A percentile compares a stretch with the other conserved stretches of the same genome.
Evolutionary conservation across 2,888 invertebrate genomes (phyloP).

Genomic region (Dendrolimus pini): DNA sequence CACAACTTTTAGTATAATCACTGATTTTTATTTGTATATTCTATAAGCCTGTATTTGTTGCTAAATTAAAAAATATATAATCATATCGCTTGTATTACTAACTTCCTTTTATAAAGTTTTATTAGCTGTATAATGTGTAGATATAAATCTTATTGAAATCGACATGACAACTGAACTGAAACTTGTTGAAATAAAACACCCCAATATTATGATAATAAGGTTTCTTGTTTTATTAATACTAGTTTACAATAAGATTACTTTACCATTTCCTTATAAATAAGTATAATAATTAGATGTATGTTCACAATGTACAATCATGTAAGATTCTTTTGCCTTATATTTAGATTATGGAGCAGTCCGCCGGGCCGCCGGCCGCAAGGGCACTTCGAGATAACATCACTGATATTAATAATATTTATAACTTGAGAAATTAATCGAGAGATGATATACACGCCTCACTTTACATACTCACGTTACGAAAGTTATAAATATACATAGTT

Average conservation of each 20-base stretch:
- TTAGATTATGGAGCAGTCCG: conserved; percentile 67
- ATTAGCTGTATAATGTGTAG: no score
- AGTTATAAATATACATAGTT: no score
- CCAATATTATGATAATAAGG: conserved; percentile 73
- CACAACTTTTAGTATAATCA: no score
- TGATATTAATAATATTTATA: conserved; percentile 15
- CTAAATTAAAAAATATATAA: no score
- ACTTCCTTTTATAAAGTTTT: no score
- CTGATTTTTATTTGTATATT: no score
- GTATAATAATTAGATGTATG: conserved; percentile 69
- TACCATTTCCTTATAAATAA: conserved; percentile 56
- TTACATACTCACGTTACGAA: conserved; percentile 1
- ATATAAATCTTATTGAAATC: no score
- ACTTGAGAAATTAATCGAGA: conserved; percentile 39
- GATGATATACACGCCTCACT: conserved; percentile 4
- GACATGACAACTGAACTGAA: no score
- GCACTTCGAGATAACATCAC: conserved; percentile 62
- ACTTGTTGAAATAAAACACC: conserved; percentile 53
- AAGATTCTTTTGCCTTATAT: conserved; percentile 53
- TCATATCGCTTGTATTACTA: no score
- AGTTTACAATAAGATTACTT: conserved; percentile 75
- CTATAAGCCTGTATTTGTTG: no score
- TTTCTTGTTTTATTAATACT: conserved; percentile 75
- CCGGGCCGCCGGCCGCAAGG: conserved; percentile 68
- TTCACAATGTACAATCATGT: conserved; percentile 75